Base-by-base conservation (phyloP, 2,888 invertebrate species). In the Poecilus cupreus region DNA sequence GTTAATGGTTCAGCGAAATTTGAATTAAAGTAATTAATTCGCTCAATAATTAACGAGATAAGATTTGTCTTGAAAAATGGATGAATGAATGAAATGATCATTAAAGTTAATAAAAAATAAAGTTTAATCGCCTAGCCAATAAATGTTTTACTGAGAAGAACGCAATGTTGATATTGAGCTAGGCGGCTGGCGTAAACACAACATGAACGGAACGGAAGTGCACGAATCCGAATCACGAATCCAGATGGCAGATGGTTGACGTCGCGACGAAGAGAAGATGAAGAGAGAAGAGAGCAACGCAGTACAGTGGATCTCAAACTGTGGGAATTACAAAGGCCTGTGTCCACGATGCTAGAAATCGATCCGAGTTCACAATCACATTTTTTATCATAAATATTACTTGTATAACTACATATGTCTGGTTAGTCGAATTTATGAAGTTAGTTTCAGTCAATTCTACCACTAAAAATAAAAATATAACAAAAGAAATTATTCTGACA, bases 191-290 rank as follows among this genome's bases (percentile, higher is more conserved):
- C 18, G 39, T 68, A 68, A 68, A 68, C 64, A 68, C 64, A 68
- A 68, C 18, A 37, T 68, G 37, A 68, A 68, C 64, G 64, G 37
- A 68, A 68, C 64, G 64, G 64, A 68, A 68, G 64, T 68, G 20
- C 64, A 32, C 37, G 37, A 68, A 68, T 68, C 64, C 13, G n/a
- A 11, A 13, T 18, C 51, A 32, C 37, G 16, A 68, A 37, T 22
- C 37, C 37, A 32, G 32, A 39, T 68, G 64, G 64, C 64, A 68
- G 64, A 68, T 68, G 64, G 18, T 68, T 37, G 64, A 68, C 64
- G 64, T 37, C 64, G 64, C 64, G 64, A 68, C 64, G 64, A 32
- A 16, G 10, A 68, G 26, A 32, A 60, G 64, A 68, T 18, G 37
- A 68, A 68, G 10, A 64, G 1, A 13, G 26, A 60, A n/a, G 60